Percentiles rank a stretch among this genome's conserved stretches.
Conservation (phyloP, 2,113 vertebrate species). For the Chroicocephalus ridibundus region DNA sequence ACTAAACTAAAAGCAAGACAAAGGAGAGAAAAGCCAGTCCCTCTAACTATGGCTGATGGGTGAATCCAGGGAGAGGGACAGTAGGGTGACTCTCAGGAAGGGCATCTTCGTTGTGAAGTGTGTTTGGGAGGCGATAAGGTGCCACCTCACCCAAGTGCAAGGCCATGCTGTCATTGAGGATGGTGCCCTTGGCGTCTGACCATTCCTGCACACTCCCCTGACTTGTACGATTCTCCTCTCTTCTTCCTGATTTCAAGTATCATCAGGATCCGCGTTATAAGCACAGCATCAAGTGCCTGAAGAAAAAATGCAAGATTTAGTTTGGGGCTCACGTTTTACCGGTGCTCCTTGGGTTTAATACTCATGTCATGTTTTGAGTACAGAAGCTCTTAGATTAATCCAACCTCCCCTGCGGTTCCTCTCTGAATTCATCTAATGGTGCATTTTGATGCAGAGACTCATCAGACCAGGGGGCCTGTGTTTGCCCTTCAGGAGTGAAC, state of each 20-base stretch:
- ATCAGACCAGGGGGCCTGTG: background rate
- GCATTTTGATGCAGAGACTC: background rate
- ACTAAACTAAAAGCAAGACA: background rate
- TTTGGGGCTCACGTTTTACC: background rate
- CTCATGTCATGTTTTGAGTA: background rate
- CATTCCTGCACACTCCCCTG: background rate
- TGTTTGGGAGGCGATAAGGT: background rate
- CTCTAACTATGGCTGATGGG: background rate
- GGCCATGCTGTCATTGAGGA: background rate
- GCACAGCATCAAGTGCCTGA: background rate
- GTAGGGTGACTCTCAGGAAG: background rate
- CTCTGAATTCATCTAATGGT: background rate
- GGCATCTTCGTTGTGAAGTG: background rate
- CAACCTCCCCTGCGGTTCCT: background rate
- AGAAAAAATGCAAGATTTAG: background rate
- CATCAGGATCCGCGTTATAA: background rate
- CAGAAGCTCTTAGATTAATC: background rate
- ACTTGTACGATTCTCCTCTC: background rate
- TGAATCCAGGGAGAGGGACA: background rate
- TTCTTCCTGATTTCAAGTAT: background rate
- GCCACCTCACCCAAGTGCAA: background rate
- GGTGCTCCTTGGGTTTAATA: background rate
- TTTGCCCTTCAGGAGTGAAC: background rate
- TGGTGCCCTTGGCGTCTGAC: background rate
- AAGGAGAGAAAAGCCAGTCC: background rate